phyloP scores from a whole-genome alignment of 2,797 vertebrate species.

The Enteromius thamalakanensis region DNA sequence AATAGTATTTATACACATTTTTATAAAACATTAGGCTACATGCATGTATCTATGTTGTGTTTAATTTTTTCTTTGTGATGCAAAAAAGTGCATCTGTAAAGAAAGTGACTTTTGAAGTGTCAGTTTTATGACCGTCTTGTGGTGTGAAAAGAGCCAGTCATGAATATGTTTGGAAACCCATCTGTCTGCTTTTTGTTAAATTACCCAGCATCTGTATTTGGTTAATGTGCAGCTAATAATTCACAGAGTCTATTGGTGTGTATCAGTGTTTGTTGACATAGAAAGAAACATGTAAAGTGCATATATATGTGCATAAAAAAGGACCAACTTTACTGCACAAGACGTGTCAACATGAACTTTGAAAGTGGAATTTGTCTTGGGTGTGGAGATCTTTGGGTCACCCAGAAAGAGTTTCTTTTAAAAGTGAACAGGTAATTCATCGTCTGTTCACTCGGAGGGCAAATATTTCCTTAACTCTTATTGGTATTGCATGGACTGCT shows the following conservation, averaged over 20 bases:
- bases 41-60: not conserved
- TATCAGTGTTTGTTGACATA: not conserved
- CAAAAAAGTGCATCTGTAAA: not conserved
- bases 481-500: slow-evolving; percentile 52
- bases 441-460: slow-evolving; percentile 45
- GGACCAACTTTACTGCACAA: slow-evolving; percentile 61
- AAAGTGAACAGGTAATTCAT: slow-evolving; percentile 28
- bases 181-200: slow-evolving; percentile 14
- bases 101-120: not conserved
- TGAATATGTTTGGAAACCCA: slow-evolving; percentile 14
- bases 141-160: not conserved
- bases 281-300: slow-evolving; percentile 9
- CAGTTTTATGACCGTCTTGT: not conserved
- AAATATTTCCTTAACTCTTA: slow-evolving; percentile 69
- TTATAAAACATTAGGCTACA: not conserved
- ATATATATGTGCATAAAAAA: slow-evolving; percentile 12
- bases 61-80: not conserved
- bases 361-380: slow-evolving; percentile 60
- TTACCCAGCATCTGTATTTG: not conserved
- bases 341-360: slow-evolving; percentile 64
- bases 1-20: not conserved
- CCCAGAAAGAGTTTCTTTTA: slow-evolving; percentile 38
- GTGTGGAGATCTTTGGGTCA: slow-evolving; percentile 41
- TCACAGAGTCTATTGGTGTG: not conserved
- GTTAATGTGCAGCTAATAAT: slow-evolving; percentile 12